Evolutionary conservation across 1,140 invertebrate genomes (phyloP), one percentile per base, ranked within the genome.

Genomic region (Drosophila serrata): DNA sequence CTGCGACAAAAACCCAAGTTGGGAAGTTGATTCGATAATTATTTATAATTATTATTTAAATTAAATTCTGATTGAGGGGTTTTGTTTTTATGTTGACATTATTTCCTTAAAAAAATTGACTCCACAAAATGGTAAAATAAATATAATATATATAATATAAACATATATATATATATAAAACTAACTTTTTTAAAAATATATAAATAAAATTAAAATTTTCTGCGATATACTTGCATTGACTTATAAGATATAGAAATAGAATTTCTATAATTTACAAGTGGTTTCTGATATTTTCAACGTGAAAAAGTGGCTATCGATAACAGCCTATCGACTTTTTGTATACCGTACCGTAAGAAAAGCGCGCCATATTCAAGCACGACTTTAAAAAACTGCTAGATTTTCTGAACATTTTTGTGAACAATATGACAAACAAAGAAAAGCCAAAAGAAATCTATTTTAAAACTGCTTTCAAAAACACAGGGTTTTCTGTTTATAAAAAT

Each of bases 281-380:
- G 6, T n/a, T 46, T 49, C 5, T 3, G 0, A 33, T 31, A 7
- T 8, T 31, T 12, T 12, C 1, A 49, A 31, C 0, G 22, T 45
- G 22, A 12, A 19, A 53, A 33, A 53, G 31, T 53, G 31, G 0
- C 15, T 53, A 19, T 27, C 22, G 59, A 37, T 61, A 22, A 17
- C 12, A 29, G 15, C 0, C 5, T 15, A 35, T 24, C 1, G 19
- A n/a, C 19, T 22, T 2, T 42, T 60, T 15, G 19, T 27, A 22
- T 53, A 6, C 11, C 42, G 17, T 69, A 69, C 65, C 65, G 13
- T 31, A 17, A 22, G 43, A 29, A 8, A 15, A 11, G 17, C 65
- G 46, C 65, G 61, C 62, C 45, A 67, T 15, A 55, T 37, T 69
- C 13, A 45, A 31, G 35, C 13, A 37, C 11, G 65, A 67, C 53